Base-by-base conservation (phyloP, 2,113 vertebrate genomes). In the Barnardius zonarius region DNA sequence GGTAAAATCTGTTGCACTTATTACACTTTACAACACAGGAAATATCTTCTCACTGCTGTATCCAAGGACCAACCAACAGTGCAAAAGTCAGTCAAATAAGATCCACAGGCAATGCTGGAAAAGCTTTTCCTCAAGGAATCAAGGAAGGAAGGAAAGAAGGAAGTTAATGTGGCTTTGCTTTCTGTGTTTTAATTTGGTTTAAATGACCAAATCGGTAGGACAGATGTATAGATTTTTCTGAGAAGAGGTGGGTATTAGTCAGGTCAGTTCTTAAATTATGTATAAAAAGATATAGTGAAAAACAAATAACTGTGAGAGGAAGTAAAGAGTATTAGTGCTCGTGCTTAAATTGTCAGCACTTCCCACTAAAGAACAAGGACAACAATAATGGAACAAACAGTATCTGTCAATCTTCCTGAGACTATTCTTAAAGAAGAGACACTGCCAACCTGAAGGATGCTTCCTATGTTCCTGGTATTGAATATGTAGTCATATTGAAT, bases 1-100 rank as follows among this genome's bases (percentile, higher is more conserved):
- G 97, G 97, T 98, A 97, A 98, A 98, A 98, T 90, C 98, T 94
- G 97, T 97, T 97, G 98, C 98, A 98, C 97, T 95, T 97, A 96
- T 98, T 99, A 98, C 97, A 97, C 94, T 94, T 70, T 96, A 93
- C 94, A 94, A 74, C 92, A 97, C 98, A 98, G 98, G 98, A 98
- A 98, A 97, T 96, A 97, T 98, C 95, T 98, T 95, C 97, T 86
- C 96, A 88, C 39, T 96, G 96, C 94, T 96, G 94, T 96, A 96
- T 93, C 95, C 96, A 90, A 96, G 92, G 94, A 86, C 97, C 95
- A 96, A 96, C 97, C 90, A 90, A 54, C 95, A 95, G 87, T 88
- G 88, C 87, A 95, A 95, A 97, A 96, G 83, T 95, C 95, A 97
- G 85, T 93, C 76, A 80, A 96, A 97, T 97, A 96, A 85, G 93